Evolutionary conservation across 2,113 vertebrate species (phyloP).

Genomic region (Propithecus coquereli): DNA sequence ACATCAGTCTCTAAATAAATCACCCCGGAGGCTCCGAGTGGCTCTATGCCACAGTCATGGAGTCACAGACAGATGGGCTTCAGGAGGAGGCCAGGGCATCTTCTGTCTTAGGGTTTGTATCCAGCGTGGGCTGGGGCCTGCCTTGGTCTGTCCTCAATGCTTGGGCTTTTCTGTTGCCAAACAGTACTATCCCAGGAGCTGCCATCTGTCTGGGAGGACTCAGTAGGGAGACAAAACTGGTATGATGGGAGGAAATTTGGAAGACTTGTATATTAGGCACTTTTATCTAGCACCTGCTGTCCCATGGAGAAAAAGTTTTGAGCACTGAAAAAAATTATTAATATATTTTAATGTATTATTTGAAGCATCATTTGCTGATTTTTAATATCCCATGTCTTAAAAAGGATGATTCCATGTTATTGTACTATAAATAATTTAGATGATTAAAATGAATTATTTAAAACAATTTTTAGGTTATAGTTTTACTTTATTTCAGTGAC

Average conservation of each 20-base stretch:
- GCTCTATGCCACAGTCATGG: neutral
- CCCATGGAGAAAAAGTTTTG: neutral
- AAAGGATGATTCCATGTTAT: neutral
- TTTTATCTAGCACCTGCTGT: neutral
- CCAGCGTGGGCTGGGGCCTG: neutral
- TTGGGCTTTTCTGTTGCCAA: neutral
- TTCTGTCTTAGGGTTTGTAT: neutral
- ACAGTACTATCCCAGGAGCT: neutral
- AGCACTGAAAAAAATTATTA: neutral
- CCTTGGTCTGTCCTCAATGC: neutral
- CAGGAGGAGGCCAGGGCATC: neutral
- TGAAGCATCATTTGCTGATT: constrained; percentile 20
- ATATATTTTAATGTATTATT: constrained; percentile 35
- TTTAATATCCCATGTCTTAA: constrained; percentile 13
- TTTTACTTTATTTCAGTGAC: constrained; percentile 54
- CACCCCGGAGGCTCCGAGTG: rapidly evolving
- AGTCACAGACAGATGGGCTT: neutral
- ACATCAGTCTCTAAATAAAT: neutral
- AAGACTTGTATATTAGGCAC: neutral
- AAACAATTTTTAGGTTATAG: constrained; percentile 47
- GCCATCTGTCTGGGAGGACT: neutral
- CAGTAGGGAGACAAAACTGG: neutral
- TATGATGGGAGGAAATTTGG: neutral
- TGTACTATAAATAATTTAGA: constrained; percentile 50
- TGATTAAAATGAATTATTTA: constrained; percentile 63